phyloP scores from a whole-genome alignment of 2,797 vertebrate species.

The Spinus olivaceus region DNA sequence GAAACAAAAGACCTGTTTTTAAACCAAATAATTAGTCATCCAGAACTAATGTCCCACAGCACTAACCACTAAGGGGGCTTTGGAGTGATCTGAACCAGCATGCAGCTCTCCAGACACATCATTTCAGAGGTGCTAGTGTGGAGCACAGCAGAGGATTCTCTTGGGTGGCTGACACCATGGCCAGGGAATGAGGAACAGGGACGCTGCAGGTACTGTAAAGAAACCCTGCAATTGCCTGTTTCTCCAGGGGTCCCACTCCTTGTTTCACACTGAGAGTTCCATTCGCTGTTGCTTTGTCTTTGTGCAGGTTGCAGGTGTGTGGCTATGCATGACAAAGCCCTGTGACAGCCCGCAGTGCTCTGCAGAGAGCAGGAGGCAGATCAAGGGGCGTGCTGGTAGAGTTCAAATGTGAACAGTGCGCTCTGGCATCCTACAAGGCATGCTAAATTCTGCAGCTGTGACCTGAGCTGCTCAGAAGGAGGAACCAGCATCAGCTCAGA shows the following conservation, averaged over 20 bases:
- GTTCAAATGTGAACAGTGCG: not conserved
- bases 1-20: conserved; percentile 69
- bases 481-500: not conserved
- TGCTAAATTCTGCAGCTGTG: not conserved
- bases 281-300: not conserved
- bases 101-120: not conserved
- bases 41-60: conserved; percentile 67
- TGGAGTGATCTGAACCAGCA: conserved; percentile 1
- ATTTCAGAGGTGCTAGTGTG: not conserved
- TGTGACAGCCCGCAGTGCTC: not conserved
- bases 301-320: not conserved
- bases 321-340: not conserved
- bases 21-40: conserved; percentile 74
- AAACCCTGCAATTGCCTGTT: not conserved
- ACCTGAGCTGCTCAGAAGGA: not conserved
- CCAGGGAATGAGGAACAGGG: not conserved
- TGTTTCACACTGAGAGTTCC: not conserved
- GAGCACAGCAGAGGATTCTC: not conserved
- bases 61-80: conserved; percentile 24
- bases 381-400: not conserved
- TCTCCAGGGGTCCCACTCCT: not conserved
- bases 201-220: not conserved
- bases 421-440: not conserved
- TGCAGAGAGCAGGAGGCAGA: not conserved
- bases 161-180: not conserved